phyloP scores from a whole-genome alignment of 2,797 vertebrate species.

The Cynodonichthys magdalenae region DNA sequence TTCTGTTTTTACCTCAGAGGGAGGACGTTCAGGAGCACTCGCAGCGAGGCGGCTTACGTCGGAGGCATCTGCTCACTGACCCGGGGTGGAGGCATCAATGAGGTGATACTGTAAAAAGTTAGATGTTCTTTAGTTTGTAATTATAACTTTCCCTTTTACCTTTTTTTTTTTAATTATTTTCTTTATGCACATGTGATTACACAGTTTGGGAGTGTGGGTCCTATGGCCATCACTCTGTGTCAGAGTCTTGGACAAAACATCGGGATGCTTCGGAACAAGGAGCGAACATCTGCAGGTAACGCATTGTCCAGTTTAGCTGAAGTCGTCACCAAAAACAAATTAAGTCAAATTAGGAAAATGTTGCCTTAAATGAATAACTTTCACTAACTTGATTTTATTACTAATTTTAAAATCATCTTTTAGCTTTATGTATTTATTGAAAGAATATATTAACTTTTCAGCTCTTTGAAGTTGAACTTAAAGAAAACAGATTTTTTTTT shows the following conservation, averaged over 20 bases:
- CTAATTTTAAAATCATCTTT: neutral
- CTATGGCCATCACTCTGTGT: constrained; percentile 92
- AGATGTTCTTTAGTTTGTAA: too few species aligned
- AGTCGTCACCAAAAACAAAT: neutral
- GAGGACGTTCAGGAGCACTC: constrained; percentile 91
- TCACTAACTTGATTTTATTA: neutral
- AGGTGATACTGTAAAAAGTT: constrained; percentile 78
- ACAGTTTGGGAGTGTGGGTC: constrained; percentile 90
- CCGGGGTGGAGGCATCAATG: constrained; percentile 90
- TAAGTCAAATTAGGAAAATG: neutral
- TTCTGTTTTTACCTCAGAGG: constrained; percentile 78
- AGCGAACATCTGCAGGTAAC: constrained; percentile 86
- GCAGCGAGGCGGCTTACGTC: constrained; percentile 91
- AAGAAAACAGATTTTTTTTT: neutral
- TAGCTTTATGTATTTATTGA: neutral
- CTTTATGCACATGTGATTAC: constrained; percentile 18
- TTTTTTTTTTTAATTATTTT: neutral
- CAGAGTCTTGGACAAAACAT: constrained; percentile 97
- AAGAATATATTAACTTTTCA: neutral
- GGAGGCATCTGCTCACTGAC: constrained; percentile 90
- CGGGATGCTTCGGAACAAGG: constrained; percentile 96
- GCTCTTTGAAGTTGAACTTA: constrained; percentile 13
- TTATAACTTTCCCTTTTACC: neutral
- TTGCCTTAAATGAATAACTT: neutral
- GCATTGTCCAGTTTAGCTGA: neutral